These are phyloP conservation scores for Piscicola geometra DNA, from an alignment of 2,888 invertebrate species.

Conservation along the genomic window DNA sequence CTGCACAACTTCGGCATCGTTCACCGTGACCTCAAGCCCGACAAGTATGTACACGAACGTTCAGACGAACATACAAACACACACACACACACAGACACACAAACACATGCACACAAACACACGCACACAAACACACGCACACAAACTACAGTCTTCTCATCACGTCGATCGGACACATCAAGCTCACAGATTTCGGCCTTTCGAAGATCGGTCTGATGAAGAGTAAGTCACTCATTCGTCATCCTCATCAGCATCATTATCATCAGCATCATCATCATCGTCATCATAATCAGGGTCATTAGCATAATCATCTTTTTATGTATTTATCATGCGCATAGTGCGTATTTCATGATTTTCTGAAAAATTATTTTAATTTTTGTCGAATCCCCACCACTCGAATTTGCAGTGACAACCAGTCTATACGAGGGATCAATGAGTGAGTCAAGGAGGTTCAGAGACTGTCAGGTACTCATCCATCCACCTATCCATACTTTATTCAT, in stretches of 20 bases:
- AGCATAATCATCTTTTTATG: not conserved
- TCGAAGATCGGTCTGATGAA: constrained; percentile 97
- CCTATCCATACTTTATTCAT: too few relatives aligned
- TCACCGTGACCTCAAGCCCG: constrained; percentile 95
- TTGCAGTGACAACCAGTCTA: constrained; percentile 83
- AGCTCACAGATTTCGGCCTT: constrained; percentile 94
- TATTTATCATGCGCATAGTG: too few relatives aligned
- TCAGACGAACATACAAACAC: too few relatives aligned
- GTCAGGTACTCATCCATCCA: constrained; percentile 68
- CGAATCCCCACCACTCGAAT: not conserved
- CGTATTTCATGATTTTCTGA: too few relatives aligned
- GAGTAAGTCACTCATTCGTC: constrained; percentile 63
- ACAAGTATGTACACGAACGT: too few relatives aligned
- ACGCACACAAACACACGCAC: too few relatives aligned
- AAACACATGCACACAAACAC: too few relatives aligned
- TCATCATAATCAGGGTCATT: not conserved
- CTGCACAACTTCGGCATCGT: constrained; percentile 98
- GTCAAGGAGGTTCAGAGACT: constrained; percentile 95
- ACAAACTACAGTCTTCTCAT: constrained; percentile 82
- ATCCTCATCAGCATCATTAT: constrained; percentile 15
- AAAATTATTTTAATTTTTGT: not conserved
- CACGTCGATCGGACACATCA: constrained; percentile 95
- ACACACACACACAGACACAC: too few relatives aligned
- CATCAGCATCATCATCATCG: not conserved
- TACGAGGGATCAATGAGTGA: constrained; percentile 93